Conservation (phyloP, 2,797 vertebrate genomes). For the Sphenodon punctatus region DNA sequence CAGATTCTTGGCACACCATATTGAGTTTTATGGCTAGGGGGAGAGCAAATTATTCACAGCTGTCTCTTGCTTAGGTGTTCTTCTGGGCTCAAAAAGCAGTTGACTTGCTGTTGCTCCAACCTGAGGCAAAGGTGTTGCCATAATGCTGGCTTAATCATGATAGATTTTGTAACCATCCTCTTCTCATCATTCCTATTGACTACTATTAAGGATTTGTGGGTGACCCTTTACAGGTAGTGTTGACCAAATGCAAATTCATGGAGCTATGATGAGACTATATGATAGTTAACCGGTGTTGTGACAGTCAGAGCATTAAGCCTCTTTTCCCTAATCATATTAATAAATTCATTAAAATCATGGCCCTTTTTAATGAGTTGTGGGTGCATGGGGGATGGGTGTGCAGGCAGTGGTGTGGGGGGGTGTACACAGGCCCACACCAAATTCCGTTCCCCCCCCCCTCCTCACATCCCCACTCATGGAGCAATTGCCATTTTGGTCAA, state of each 20-base stretch:
- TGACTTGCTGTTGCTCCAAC: conserved; percentile 18
- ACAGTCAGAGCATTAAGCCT: conserved; percentile 12
- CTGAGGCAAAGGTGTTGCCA: conserved; percentile 18
- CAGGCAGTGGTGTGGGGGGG: no score
- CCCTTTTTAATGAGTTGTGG: no score
- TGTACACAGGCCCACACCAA: no score
- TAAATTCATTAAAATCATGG: conserved; percentile 23
- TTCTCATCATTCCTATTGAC: conserved; percentile 16
- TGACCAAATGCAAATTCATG: conserved; percentile 17
- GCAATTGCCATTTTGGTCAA: no score
- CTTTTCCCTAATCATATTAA: conserved; percentile 19
- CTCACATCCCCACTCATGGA: no score
- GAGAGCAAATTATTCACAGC: conserved; percentile 61
- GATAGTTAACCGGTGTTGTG: neutral
- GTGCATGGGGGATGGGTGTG: no score
- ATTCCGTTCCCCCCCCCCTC: no score
- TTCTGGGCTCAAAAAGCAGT: conserved; percentile 10
- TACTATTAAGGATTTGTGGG: neutral
- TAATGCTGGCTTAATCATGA: neutral
- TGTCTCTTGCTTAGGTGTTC: conserved; percentile 52
- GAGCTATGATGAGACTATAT: conserved; percentile 7
- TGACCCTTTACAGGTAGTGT: conserved; percentile 20
- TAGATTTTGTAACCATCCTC: conserved; percentile 47
- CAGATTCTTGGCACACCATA: conserved; percentile 49
- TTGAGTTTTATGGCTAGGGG: conserved; percentile 60